Evolutionary conservation across 1,140 invertebrate genomes (phyloP), one percentile per base, ranked within the genome.

Genomic region (Hylyphantes graminicola): DNA sequence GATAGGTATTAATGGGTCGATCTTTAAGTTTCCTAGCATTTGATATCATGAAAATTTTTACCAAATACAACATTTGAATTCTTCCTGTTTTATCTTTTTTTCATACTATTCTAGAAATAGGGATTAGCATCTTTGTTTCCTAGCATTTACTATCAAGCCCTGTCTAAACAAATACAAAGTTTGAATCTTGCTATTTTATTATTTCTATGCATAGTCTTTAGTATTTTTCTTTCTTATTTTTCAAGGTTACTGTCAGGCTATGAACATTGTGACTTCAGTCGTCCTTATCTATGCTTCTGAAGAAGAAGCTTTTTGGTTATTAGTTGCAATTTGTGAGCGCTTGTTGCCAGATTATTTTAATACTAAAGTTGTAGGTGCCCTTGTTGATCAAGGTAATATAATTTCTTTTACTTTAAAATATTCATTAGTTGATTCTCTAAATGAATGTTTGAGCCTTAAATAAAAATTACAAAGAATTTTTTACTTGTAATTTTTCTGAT

Each of bases 181-280:
- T 12, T 61, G 17, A 17, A 3, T 61, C 57, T 15, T 61, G 6
- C 57, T 61, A 15, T 17, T 61, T 61, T 17, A 11, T 57, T 61
- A 12, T 70, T 70, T 70, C 21, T 12, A 85, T 85, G 70, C 59
- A 67, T 61, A 17, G 35, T 48, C 8, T 86, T 61, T 86, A 67
- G 17, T 70, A 54, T 2, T 57, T 12, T 15, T 17, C 8, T 61
- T 61, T 6, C 57, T 7, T 80, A n/a, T 13, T 63, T 53, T 8
- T 72, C 12, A 86, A 94, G 93, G 96, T 57, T 98, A 98, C 89
- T 98, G 96, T 88, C 96, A 98, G 91, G 97, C 97, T 7, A 99
- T 99, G 98, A 99, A 99, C 89, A 99, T 99, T 87, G 97, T 99
- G 2, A 94, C 96, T 13, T 97, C 96, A 54, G 98, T 99, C 8